Base-by-base conservation (phyloP, 2,888 invertebrate species). In the Elegia similella region DNA sequence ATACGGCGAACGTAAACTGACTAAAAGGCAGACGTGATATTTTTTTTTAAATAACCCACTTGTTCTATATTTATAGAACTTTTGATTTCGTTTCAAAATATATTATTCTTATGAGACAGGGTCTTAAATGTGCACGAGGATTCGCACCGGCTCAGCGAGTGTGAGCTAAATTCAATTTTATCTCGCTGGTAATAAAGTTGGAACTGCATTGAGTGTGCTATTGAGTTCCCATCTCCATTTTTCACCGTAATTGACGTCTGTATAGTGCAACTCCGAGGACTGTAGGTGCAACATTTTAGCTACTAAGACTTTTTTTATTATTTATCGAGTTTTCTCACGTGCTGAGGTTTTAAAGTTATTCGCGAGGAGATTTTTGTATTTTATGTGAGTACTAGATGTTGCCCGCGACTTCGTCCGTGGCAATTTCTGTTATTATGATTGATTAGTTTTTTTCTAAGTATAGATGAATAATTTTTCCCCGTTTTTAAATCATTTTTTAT, bases 191-290 rank as follows among this genome's bases (percentile, higher is more conserved):
- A 15, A 16, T 44, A 55, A 15, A 44, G 44, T 34, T 15, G 43
- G 7, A 34, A 17, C 3, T 55, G 32, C 54, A 44, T 32, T 32
- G 44, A 13, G 8, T 12, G 12, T 30, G 10, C 16, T 15, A 32
- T 50, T 32, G 44, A 58, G 58, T 60, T 57, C 48, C 62, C 59
- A 60, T 62, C 64, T 59, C 59, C 62, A 62, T 62, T 64, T 64
- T 64, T 64, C 64, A 62, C 61, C 56, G 58, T 64, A 64, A 64
- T 62, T 64, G 64, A 64, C 64, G 61, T 61, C 32, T 44, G 64
- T 62, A 61, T 60, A 62, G 60, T 59, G 63, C 61, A 61, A n/a
- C 10, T 13, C 13, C 10, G 43, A 32, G 44, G 32, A 15, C 30
- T 34, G 54, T 32, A 55, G 43, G 43, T 55, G 54, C 44, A 55